A percentile compares a stretch with the other conserved stretches of the same genome.
These are phyloP conservation scores for Resseliella maxima DNA, from an alignment of 2,888 invertebrate genomes.

Conservation along the genomic window DNA sequence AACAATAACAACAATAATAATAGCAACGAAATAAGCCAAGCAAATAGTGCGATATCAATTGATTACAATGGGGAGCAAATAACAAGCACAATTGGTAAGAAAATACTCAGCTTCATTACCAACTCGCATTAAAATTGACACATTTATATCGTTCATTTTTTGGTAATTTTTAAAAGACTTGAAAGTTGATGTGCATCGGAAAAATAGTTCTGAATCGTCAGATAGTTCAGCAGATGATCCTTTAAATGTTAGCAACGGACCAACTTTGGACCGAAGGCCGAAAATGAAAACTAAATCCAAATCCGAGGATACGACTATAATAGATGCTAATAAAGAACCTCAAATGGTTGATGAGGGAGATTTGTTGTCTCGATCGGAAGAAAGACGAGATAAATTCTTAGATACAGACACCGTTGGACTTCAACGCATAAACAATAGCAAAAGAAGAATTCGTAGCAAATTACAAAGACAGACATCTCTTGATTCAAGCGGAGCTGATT, in stretches of 20 bases:
- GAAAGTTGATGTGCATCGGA: constrained; percentile 92
- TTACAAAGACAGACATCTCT: constrained; percentile 58
- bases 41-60: constrained; percentile 67
- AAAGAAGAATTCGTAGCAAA: constrained; percentile 56
- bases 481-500: constrained; percentile 57
- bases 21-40: constrained; percentile 65
- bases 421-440: neutral
- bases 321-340: constrained; percentile 51
- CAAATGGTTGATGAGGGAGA: constrained; percentile 57
- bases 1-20: constrained; percentile 61
- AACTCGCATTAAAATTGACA: too few species aligned
- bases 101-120: too few species aligned
- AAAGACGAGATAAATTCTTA: constrained; percentile 19
- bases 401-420: neutral
- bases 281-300: constrained; percentile 58
- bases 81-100: constrained; percentile 75
- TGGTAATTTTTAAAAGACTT: constrained; percentile 72
- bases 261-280: constrained; percentile 62
- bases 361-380: neutral
- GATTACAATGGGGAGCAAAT: constrained; percentile 67
- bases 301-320: constrained; percentile 58
- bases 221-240: constrained; percentile 73
- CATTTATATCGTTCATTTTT: constrained; percentile 57
- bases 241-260: constrained; percentile 68
- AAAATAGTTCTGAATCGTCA: constrained; percentile 89